Evolutionary conservation across 2,113 vertebrate species (phyloP), one percentile per base, ranked within the genome.

Genomic region (Gambusia holbrooki): DNA sequence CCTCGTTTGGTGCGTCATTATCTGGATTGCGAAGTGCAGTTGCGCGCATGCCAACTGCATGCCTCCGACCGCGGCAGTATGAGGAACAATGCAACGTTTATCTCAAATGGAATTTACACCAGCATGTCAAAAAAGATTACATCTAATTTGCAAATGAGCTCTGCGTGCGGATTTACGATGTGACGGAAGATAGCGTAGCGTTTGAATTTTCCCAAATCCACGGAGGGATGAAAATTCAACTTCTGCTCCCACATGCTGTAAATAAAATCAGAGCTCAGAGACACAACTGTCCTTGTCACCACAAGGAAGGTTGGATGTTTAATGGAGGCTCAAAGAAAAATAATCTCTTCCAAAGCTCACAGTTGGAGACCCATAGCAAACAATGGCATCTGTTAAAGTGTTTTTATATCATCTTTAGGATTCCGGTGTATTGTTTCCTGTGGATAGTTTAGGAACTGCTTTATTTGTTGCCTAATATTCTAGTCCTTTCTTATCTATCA

Each of bases 121-220:
- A 82, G 69, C 84, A 51, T 84, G 69, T 82, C 66, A 48, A 66
- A 75, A 72, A 79, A 81, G 74, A 89, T 89, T 73, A 65, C 69
- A 89, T 92, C 83, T 88, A 69, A 84, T 88, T 85, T 85, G 22
- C 37, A 85, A 86, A 88, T 78, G 73, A 84, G 79, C 77, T 81
- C 65, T 9, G 69, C 66, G 61, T 60, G 69, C 83, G 45, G 84
- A 86, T 87, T 81, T 79, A 71, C 48, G 6, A 48, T 71, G 40
- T 48, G 72, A 25, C 48, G 80, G 81, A 58, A 10, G 35, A 37
- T 3, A 37, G 10, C 10, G 35, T n/a, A 1, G 22, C 22, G 10
- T n/a, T 3, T 58, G 19, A 58, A 58, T 58, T 71, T 82, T 28
- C 30, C 60, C 54, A 66, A 85, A 82, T 79, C 66, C 74, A 73